Base-by-base conservation (phyloP, 1,140 invertebrate species). In the Cephus cinctus region DNA sequence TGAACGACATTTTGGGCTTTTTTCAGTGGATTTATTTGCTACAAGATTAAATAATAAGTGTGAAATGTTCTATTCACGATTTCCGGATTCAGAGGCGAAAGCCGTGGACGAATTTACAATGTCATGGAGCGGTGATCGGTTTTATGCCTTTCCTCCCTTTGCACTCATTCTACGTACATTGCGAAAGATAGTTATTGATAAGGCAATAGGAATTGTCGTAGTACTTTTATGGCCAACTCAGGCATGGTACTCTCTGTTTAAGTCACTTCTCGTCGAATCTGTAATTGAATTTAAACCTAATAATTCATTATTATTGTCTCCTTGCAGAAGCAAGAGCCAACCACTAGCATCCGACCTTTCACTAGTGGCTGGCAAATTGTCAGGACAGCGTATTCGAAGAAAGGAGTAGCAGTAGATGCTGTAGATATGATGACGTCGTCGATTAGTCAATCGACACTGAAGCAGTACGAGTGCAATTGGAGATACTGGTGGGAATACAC, bases 21-120 rank as follows among this genome's bases (percentile, higher is more conserved):
- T 30, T 30, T 21, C 32, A 5, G 39, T 52, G 20, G 43, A 52
- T 35, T 45, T 52, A n/a, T 52, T 52, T 36, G 50, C 43, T 3
- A 41, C 50, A 2, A 22, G 40, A 22, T 6, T 31, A 14, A 52
- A 52, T 19, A 43, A 23, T 19, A 52, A 52, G 30, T 42, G 39
- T 16, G 9, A 23, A n/a, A 34, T n/a, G 11, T 52, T 42, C 21
- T 34, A 19, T 15, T 47, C 38, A 3, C 16, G 50, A 20, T 35
- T 41, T 21, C 36, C 35, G 12, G 36, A 52, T 16, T 44, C 43
- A 4, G 35, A 46, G 3, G 39, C 50, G 34, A 15, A n/a, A 23
- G 4, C 19, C 12, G 35, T 51, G 18, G 49, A 52, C 31, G 50
- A 43, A 5, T 52, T 52, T 36, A 52, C 43, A 2, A 30, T 47